Base-by-base conservation (phyloP, 2,113 vertebrate genomes). In the Rutilus rutilus region DNA sequence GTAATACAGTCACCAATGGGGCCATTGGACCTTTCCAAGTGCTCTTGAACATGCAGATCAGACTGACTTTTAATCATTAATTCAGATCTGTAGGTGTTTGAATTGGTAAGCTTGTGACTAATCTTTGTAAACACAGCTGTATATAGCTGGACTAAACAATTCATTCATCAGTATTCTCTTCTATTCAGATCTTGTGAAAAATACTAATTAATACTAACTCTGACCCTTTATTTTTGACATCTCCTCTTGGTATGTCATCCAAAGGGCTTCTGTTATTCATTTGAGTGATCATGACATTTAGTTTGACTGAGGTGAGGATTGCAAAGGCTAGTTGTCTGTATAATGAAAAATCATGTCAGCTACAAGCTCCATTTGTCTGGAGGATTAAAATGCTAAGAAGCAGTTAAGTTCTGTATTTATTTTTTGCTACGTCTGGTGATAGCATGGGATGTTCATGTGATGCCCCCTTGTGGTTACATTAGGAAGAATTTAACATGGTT, bases 401-500 rank as follows among this genome's bases (percentile, higher is more conserved):
- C 11, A 62, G 14, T 65, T 14, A 10, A 80, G 14, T 65, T 47
- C 15, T 47, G 78, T 80, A 5, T 77, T 25, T 17, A 2, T 10
- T 23, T 42, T 27, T 75, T 25, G 30, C 52, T 10, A 62, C 47
- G 9, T 45, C 42, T 78, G 67, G 59, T 73, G 71, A 15, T 71
- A 50, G 54, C 42, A 50, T 78, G 79, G 67, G 50, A 83, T 87
- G 78, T 83, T 83, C 30, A 78, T 80, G 73, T 71, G 71, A 69
- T 83, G 86, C 69, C 88, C 86, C 47, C 88, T 85, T 83, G 86
- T 89, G 85, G 85, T 82, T 86, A 67, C 10, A 76, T 30, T 47
- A 57, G 77, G 50, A 81, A 71, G n/a, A 59, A 27, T 6, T 17
- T 45, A 25, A 45, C 33, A 42, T 42, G 23, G 23, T 73, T 42